A percentile compares a stretch with the other conserved stretches of the same genome.
These are phyloP conservation scores for Motacilla tschutschensis DNA, from an alignment of 2,113 vertebrate genomes.

Conservation along the genomic window DNA sequence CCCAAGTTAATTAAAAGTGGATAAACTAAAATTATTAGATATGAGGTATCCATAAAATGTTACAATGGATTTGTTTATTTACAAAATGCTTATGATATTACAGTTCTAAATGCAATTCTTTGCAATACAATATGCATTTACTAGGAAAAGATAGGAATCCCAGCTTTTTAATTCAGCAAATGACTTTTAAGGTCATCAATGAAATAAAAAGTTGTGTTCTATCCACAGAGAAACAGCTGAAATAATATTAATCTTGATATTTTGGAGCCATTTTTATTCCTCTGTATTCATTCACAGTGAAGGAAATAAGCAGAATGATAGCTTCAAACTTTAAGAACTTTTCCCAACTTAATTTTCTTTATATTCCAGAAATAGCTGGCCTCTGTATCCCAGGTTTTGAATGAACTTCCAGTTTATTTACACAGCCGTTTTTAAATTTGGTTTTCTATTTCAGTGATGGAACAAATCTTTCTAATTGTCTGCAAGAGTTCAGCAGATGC, in stretches of 20 bases:
- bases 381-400: conserved; percentile 13
- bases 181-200: background rate
- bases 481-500: conserved; percentile 10
- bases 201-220: background rate
- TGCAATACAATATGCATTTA: background rate
- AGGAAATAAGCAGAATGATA: background rate
- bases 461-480: conserved; percentile 44
- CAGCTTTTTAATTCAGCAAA: background rate
- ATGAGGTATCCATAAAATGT: background rate
- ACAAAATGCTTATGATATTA: background rate
- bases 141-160: background rate
- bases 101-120: background rate
- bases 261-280: background rate
- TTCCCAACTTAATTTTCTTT: conserved; percentile 11
- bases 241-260: background rate
- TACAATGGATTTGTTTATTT: background rate
- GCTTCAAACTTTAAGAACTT: background rate
- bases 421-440: conserved; percentile 37
- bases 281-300: background rate
- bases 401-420: conserved; percentile 47
- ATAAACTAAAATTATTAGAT: background rate
- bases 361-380: conserved; percentile 15
- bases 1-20: background rate
- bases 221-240: background rate
- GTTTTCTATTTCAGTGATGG: conserved; percentile 32